These are phyloP conservation scores for Selenia dentaria DNA, from an alignment of 2,888 invertebrate genomes.

Conservation along the genomic window DNA sequence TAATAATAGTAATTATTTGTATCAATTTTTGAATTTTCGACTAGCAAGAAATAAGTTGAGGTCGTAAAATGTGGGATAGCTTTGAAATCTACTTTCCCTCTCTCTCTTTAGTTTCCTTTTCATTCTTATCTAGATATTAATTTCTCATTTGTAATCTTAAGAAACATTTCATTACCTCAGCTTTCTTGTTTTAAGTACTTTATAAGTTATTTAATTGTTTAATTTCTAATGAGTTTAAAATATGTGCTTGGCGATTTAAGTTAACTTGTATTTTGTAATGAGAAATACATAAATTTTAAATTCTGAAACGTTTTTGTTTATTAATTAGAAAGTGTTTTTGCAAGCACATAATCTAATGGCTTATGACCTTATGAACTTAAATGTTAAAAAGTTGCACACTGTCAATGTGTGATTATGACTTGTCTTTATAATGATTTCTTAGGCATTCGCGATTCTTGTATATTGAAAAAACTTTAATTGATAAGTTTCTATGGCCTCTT, in stretches of 20 bases:
- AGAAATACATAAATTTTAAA: constrained; percentile 55
- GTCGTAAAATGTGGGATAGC: constrained; percentile 63
- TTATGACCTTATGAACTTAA: too few relatives aligned
- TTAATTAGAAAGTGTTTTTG: too few relatives aligned
- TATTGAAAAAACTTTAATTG: too few relatives aligned
- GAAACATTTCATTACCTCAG: constrained; percentile 73
- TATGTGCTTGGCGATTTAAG: constrained; percentile 48
- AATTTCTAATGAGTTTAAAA: constrained; percentile 53
- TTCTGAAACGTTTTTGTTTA: constrained; percentile 5
- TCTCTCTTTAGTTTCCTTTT: constrained; percentile 22
- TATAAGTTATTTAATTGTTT: constrained; percentile 45
- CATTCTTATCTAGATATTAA: constrained; percentile 17
- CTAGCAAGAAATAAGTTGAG: constrained; percentile 68
- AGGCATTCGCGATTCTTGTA: too few relatives aligned
- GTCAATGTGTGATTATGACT: too few relatives aligned
- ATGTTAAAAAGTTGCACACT: too few relatives aligned
- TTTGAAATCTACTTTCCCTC: constrained; percentile 19
- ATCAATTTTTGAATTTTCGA: too few relatives aligned
- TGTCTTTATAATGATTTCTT: too few relatives aligned
- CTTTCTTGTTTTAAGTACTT: constrained; percentile 66
- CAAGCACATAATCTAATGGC: too few relatives aligned
- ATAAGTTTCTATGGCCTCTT: too few relatives aligned
- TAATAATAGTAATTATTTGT: too few relatives aligned
- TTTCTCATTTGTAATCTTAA: constrained; percentile 20
- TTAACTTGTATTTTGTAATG: constrained; percentile 59